These are phyloP conservation scores for Hirtodrosophila trivittata DNA, from an alignment of 2,888 invertebrate species.

Conservation along the genomic window DNA sequence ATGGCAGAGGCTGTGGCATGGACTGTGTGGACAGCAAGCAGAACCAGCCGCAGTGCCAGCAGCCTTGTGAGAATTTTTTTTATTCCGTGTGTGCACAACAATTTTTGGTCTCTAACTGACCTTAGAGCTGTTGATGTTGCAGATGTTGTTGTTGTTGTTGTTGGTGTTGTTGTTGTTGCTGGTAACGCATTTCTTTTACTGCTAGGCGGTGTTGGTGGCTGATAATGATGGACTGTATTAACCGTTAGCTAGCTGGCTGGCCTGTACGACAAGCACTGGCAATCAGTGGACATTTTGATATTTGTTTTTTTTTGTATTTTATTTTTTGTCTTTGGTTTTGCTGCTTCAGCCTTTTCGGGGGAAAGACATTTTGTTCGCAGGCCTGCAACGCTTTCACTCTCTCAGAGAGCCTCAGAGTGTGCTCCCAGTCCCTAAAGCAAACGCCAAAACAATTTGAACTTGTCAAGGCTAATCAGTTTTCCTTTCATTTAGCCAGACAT, in stretches of 20 bases:
- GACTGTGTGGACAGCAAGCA: slow-evolving; percentile 30
- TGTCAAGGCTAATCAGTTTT: slow-evolving; percentile 75
- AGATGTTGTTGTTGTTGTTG: slow-evolving; percentile 23
- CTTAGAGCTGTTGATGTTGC: slow-evolving; percentile 58
- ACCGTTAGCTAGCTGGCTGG: slow-evolving; percentile 66
- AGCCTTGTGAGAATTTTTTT: slow-evolving; percentile 75
- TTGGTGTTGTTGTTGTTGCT: slow-evolving; percentile 29
- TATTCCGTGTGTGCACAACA: slow-evolving; percentile 59
- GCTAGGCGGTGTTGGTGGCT: slow-evolving; percentile 59
- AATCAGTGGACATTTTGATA: slow-evolving; percentile 79
- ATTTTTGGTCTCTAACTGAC: slow-evolving; percentile 73
- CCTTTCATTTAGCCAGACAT: slow-evolving; percentile 72
- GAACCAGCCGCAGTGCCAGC: slow-evolving; percentile 48
- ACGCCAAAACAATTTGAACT: slow-evolving; percentile 71
- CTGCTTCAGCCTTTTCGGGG: slow-evolving; percentile 18
- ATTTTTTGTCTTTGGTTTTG: slow-evolving; percentile 16
- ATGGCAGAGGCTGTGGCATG: slow-evolving; percentile 19
- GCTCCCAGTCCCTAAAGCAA: slow-evolving; percentile 25
- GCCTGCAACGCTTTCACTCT: slow-evolving; percentile 64
- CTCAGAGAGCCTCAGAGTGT: slow-evolving; percentile 14
- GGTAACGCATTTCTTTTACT: slow-evolving; percentile 74
- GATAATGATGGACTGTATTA: slow-evolving; percentile 81
- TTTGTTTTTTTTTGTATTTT: slow-evolving; percentile 40
- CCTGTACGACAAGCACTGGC: slow-evolving; percentile 68
- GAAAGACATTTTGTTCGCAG: slow-evolving; percentile 30